Percentiles rank a stretch among this genome's conserved stretches.
phyloP scores from a whole-genome alignment of 1,140 invertebrate genomes.

The Lutraria rhynchaena region DNA sequence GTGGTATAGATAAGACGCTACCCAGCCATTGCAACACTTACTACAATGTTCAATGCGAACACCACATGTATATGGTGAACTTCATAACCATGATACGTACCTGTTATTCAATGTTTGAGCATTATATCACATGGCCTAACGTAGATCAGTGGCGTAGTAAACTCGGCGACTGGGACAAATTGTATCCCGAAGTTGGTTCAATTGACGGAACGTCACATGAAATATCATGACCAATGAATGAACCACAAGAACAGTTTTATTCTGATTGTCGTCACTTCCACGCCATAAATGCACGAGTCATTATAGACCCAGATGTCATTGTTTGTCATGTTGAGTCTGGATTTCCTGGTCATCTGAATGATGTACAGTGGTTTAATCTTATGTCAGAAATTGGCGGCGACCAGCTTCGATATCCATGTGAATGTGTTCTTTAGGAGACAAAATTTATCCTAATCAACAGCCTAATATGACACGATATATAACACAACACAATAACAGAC shows the following conservation, averaged over 20 bases:
- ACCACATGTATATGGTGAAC: neutral
- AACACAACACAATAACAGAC: neutral
- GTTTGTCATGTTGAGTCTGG: no score
- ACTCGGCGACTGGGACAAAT: neutral
- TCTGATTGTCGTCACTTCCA: neutral
- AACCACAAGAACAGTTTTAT: neutral
- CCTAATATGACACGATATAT: neutral
- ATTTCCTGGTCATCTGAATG: neutral
- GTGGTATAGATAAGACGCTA: no score
- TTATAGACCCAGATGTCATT: no score
- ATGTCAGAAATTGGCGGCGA: no score
- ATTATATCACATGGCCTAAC: neutral
- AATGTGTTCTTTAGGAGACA: neutral
- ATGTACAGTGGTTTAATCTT: neutral
- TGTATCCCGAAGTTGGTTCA: neutral
- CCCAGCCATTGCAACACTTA: no score
- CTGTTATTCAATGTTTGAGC: neutral
- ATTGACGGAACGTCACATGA: slow-evolving; percentile 2
- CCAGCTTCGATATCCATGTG: neutral
- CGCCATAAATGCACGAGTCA: neutral
- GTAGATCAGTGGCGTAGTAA: no score
- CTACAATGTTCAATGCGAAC: neutral
- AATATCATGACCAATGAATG: slow-evolving; percentile 17
- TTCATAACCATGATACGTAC: neutral
- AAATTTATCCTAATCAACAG: no score